Evolutionary conservation across 2,888 invertebrate species (phyloP).

Genomic region (Asteroscopus sphinx): DNA sequence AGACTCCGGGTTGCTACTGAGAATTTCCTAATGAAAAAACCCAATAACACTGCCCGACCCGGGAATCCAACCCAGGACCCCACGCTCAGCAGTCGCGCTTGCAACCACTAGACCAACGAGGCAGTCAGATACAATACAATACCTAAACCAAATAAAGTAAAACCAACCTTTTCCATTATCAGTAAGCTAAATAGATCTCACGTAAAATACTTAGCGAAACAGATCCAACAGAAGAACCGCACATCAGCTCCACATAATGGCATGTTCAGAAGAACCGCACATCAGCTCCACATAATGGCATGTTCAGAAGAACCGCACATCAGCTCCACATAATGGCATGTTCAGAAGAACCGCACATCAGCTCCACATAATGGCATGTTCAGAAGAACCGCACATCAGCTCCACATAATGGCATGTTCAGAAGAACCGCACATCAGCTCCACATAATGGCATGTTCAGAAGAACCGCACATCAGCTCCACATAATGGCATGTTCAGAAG

Average conservation of each 20-base stretch:
- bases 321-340: constrained; percentile 19
- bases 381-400: constrained; percentile 12
- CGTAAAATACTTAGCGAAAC: constrained; percentile 6
- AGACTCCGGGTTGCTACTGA: no score
- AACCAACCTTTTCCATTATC: constrained; percentile 5
- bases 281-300: constrained; percentile 21
- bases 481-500: constrained; percentile 22
- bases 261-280: constrained; percentile 11
- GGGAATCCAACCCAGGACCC: no score
- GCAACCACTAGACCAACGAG: no score
- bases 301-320: constrained; percentile 12
- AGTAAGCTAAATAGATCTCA: constrained; percentile 10
- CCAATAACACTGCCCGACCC: no score
- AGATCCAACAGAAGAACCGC: constrained; percentile 4
- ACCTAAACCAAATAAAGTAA: constrained; percentile 2
- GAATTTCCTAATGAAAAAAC: no score
- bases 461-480: constrained; percentile 10
- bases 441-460: constrained; percentile 20
- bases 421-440: constrained; percentile 13
- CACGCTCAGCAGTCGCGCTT: no score
- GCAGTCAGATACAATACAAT: neutral
- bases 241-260: constrained; percentile 21
- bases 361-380: constrained; percentile 21
- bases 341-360: constrained; percentile 13
- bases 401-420: constrained; percentile 20